Evolutionary conservation across 2,113 vertebrate species (phyloP), one percentile per base, ranked within the genome.

Genomic region (Bolborhynchus lineola): DNA sequence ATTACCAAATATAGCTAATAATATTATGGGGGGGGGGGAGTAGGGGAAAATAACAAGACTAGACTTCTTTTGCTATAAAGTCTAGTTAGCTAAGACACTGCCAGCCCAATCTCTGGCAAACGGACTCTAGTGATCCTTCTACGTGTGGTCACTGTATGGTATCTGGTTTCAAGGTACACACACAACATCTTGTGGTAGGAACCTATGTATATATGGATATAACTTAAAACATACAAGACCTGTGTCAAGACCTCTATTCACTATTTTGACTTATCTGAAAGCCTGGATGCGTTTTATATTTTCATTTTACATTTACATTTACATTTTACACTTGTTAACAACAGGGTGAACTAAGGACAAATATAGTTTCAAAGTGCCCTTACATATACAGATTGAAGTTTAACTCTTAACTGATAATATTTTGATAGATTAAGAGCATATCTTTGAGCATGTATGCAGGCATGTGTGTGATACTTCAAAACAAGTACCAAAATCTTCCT

Each of bases 331-430:
- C 44, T 89, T 84, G 67, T 62, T 86, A 96, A 96, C 84, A 74
- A 60, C 3, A 82, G 53, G 75, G 75, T 95, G 57, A 79, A 67
- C 82, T 90, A 86, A 92, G 92, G 87, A 74, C 69, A 88, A 42
- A 33, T 86, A 8, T 6, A 71, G 44, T 68, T 50, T 85, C 31
- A 83, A 87, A 78, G 72, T 79, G 79, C 71, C 91, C 82, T 97
- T 96, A 90, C 24, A 93, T 63, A 81, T 88, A 42, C 31, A 68
- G 79, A 68, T 46, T 91, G 71, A 92, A 90, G 71, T 90, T 39
- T 76, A 31, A 94, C 46, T 69, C 59, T 81, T 93, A 81, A 75
- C 24, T 31, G 69, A 83, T 88, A 94, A 52, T 50, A 35, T 41
- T 94, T 90, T 64, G 47, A 67, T 92, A 88, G 37, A 8, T 44